Conservation (phyloP, 2,888 invertebrate genomes). For the Tridacna gigas region DNA sequence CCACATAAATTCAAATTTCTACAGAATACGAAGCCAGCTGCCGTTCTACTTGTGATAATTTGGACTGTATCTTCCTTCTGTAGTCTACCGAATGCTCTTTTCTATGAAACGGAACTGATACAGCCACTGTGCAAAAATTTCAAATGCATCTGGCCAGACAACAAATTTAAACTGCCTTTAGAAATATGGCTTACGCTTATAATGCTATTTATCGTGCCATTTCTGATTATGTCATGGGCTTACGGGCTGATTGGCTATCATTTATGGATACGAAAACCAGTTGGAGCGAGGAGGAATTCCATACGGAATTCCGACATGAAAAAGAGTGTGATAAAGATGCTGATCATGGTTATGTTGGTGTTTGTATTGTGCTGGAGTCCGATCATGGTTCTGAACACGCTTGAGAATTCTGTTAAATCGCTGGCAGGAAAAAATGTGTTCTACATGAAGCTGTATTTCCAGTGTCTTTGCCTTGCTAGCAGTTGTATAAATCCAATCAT, state of each 20-base stretch:
- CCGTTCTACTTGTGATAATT: constrained; percentile 63
- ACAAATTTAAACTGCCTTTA: constrained; percentile 53
- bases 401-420: constrained; percentile 33
- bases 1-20: constrained; percentile 71
- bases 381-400: constrained; percentile 66
- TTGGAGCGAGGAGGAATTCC: constrained; percentile 60
- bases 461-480: constrained; percentile 72
- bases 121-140: constrained; percentile 31
- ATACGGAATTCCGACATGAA: constrained; percentile 69
- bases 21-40: constrained; percentile 65
- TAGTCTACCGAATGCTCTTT: constrained; percentile 68
- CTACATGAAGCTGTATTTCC: constrained; percentile 67
- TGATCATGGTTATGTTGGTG: constrained; percentile 72
- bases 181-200: constrained; percentile 68
- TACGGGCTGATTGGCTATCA: constrained; percentile 73
- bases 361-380: constrained; percentile 76
- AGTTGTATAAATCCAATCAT: constrained; percentile 76
- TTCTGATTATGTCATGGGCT: constrained; percentile 67
- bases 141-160: constrained; percentile 62
- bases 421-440: constrained; percentile 28
- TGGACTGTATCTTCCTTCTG: constrained; percentile 70
- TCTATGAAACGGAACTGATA: constrained; percentile 60
- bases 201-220: constrained; percentile 70
- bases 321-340: constrained; percentile 76
- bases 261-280: constrained; percentile 70